Evolutionary conservation across 2,113 vertebrate genomes (phyloP), one percentile per base, ranked within the genome.

Genomic region (Atlantisia rogersi): DNA sequence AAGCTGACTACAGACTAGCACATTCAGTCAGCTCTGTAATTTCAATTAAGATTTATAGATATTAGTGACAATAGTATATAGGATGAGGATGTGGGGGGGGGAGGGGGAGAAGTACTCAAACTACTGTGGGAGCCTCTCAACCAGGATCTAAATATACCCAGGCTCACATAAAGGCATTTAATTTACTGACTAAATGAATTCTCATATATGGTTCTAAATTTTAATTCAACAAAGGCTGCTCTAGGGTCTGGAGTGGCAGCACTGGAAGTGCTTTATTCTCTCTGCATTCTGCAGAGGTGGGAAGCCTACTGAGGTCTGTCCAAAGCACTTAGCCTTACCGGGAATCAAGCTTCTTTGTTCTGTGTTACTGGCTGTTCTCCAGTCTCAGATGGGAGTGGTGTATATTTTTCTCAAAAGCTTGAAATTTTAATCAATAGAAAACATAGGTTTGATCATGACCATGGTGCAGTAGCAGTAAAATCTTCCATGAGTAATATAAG

Each of bases 11-110:
- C 50, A 88, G 39, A 77, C 46, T n/a, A 82, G n/a, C n/a, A 58
- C 46, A 75, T 69, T 75, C 68, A 59, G 68, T 79, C 65, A 94
- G 60, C 68, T 86, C 91, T 79, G 44, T 90, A 89, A 95, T 89
- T 96, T 93, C 88, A 96, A 90, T 95, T 96, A 95, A 96, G 95
- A 97, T 95, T 95, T 89, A 69, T n/a, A 96, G 90, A 95, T 97
- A 96, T 44, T 75, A 44, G 32, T 68, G n/a, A 74, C 70, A 88
- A 91, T 62, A 82, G 42, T 29, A 76, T 46, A 75, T 28, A 63
- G 74, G 70, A 89, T 32, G 19, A 22, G 26, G 29, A 31, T 48
- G 48, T 19, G 44, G 5, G 25, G 29, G 15, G 39, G 8, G 25
- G 32, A 12, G 39, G 8, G 7, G 7, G 21, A 22, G 20, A 91